These are phyloP conservation scores for Nudaria mundana DNA, from an alignment of 2,888 invertebrate genomes.

Conservation along the genomic window DNA sequence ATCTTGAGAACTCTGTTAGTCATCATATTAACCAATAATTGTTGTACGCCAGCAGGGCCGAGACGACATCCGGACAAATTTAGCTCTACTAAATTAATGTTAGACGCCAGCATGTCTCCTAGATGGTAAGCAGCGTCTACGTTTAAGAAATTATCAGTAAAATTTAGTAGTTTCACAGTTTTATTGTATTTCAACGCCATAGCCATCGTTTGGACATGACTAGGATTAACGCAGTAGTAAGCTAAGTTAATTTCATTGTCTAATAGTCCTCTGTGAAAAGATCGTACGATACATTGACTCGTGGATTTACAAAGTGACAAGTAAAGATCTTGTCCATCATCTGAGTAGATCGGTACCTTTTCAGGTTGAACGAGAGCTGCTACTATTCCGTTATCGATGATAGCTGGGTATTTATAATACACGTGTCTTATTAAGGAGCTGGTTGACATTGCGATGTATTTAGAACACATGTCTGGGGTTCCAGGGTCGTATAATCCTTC, in stretches of 20 bases:
- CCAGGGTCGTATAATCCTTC: conserved; percentile 45
- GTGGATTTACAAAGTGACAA: conserved; percentile 55
- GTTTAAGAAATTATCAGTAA: conserved; percentile 59
- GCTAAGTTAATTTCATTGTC: conserved; percentile 48
- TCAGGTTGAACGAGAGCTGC: conserved; percentile 47
- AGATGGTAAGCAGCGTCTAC: conserved; percentile 61
- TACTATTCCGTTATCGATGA: conserved; percentile 59
- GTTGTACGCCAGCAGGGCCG: conserved; percentile 44
- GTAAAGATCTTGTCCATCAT: conserved; percentile 62
- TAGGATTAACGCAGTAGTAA: conserved; percentile 58
- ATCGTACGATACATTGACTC: conserved; percentile 46
- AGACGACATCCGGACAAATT: conserved; percentile 61
- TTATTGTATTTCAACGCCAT: conserved; percentile 51
- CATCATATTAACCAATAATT: conserved; percentile 36
- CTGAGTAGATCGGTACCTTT: conserved; percentile 38
- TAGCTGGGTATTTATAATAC: conserved; percentile 58
- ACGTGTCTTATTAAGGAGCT: conserved; percentile 51
- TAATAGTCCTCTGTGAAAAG: conserved; percentile 47
- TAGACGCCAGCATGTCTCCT: conserved; percentile 52
- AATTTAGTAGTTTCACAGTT: conserved; percentile 44
- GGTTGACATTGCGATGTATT: conserved; percentile 45
- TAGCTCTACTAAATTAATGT: conserved; percentile 45
- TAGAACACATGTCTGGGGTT: conserved; percentile 48
- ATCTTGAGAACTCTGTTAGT: conserved; percentile 38
- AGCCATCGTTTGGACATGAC: conserved; percentile 56